Evolutionary conservation across 1,140 invertebrate genomes (phyloP).

Genomic region (Bombus turneri): DNA sequence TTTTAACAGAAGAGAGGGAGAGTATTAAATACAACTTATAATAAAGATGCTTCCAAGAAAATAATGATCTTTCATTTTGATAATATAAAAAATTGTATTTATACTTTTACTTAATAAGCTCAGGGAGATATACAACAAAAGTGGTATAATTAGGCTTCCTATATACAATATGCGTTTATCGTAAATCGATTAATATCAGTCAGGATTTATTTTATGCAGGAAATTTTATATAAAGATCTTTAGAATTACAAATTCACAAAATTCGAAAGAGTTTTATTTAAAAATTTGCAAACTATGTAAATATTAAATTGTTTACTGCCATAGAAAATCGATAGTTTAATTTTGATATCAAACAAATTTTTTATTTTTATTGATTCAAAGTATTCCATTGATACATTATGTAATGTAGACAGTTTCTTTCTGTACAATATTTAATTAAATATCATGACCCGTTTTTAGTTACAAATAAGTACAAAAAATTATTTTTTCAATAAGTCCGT

Average conservation of each 20-base stretch:
- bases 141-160: conserved; percentile 4
- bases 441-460: conserved; percentile 57
- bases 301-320: conserved; percentile 73
- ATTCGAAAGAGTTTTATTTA: conserved; percentile 46
- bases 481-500: conserved; percentile 74
- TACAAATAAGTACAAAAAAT: conserved; percentile 74
- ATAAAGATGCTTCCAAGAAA: neutral
- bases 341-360: conserved; percentile 55
- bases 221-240: conserved; percentile 15
- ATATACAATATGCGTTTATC: neutral
- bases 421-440: conserved; percentile 51
- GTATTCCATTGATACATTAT: conserved; percentile 65
- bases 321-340: conserved; percentile 65
- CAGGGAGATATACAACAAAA: conserved; percentile 23
- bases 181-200: neutral
- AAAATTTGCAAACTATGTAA: conserved; percentile 58
- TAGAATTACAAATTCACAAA: conserved; percentile 37
- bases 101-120: conserved; percentile 12
- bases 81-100: conserved; percentile 22
- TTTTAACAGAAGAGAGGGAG: neutral
- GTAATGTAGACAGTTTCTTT: conserved; percentile 53
- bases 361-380: conserved; percentile 64
- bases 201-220: conserved; percentile 24
- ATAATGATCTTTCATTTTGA: conserved; percentile 57
- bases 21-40: neutral